Base-by-base conservation (phyloP, 1,140 invertebrate species). In the Prorops nasuta region DNA sequence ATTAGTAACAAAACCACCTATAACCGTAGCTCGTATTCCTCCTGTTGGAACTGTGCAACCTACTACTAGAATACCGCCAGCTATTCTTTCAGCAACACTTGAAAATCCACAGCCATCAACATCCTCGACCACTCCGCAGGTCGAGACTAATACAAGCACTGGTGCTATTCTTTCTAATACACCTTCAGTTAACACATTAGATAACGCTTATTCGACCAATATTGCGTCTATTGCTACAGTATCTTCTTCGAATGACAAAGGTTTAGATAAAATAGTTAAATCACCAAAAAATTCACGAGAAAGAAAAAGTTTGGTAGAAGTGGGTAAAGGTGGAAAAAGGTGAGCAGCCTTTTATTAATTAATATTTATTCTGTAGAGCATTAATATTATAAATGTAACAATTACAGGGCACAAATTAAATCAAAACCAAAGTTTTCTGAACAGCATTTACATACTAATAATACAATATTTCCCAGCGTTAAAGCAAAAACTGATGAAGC, bases 1-100 rank as follows among this genome's bases (percentile, higher is more conserved):
- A 46, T 52, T 86, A n/a, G 84, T 86, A 3, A 85, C 83, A 0
- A 84, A 86, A 65, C 80, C 83, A 9, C 79, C 82, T 3, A 69
- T 78, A 1, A 75, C 79, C 18, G 67, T 70, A 45, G 77, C 63
- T 19, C 75, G 54, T 67, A 81, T 74, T 76, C 80, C 82, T 32
- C 81, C 81, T 1, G 69, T 84, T 22, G 82, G 80, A 15, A 81
- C 80, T 2, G 78, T 82, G 2, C 80, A 83, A 51, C 81, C 81
- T 3, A 81, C 79, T 2, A 76, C 80, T 18, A 74, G 80, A 49
- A 56, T 64, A 12, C 66, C 67, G 6, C 69, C 64, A 12, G 64
- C 44, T 42, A 28, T 58, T 3, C 58, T 47, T 3, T 7, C 38
- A 1, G 54, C 60, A 15, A 47, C 55, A 2, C 3, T 31, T 1